Conservation (phyloP, 1,140 invertebrate species). For the Pemphigus obesinymphae region DNA sequence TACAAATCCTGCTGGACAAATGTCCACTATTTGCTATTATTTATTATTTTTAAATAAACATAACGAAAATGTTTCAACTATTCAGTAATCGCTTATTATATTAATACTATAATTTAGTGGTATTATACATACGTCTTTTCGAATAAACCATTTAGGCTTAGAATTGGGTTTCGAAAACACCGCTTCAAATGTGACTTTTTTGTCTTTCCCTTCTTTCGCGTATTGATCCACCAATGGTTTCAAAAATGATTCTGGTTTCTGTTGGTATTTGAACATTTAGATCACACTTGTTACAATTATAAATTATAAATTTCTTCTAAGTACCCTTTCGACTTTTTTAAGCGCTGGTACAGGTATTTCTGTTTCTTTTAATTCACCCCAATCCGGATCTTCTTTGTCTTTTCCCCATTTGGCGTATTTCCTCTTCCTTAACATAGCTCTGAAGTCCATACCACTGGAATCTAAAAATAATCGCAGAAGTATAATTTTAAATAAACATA, state of each 20-base stretch:
- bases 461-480: too few relatives aligned
- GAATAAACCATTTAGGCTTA: constrained; percentile 88
- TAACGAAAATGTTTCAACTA: too few relatives aligned
- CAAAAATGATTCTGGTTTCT: constrained; percentile 94
- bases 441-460: constrained; percentile 96
- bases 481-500: too few relatives aligned
- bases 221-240: constrained; percentile 90
- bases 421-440: constrained; percentile 93
- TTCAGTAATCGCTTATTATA: too few relatives aligned
- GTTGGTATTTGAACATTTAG: constrained; percentile 53
- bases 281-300: not conserved
- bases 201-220: constrained; percentile 95
- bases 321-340: constrained; percentile 91
- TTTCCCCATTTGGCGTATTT: constrained; percentile 91
- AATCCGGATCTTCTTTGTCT: constrained; percentile 84
- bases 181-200: constrained; percentile 83
- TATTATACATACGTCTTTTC: constrained; percentile 87
- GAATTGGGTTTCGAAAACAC: constrained; percentile 85
- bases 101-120: too few relatives aligned
- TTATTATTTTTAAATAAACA: too few relatives aligned
- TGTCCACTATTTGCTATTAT: too few relatives aligned
- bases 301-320: constrained; percentile 33
- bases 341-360: constrained; percentile 78
- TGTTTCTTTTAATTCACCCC: constrained; percentile 87
- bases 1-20: too few relatives aligned